Evolutionary conservation across 2,113 vertebrate genomes (phyloP), one percentile per base, ranked within the genome.

Genomic region (Planiliza haematocheilus): DNA sequence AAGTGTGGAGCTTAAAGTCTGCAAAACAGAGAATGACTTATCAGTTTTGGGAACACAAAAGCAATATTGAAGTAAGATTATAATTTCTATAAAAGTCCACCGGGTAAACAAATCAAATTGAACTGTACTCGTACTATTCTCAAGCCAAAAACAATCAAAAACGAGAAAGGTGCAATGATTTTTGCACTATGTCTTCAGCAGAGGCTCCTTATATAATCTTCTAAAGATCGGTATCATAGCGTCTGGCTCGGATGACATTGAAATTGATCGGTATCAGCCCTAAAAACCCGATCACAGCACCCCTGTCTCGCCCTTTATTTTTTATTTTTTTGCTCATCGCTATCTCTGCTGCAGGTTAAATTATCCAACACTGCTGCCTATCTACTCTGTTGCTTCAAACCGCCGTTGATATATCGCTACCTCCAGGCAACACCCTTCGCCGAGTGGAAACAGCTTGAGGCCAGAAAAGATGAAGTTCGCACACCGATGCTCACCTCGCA

Each of bases 281-380:
- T 51, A 60, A 55, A 64, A 67, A n/a, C 9, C 53, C 10, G 48
- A 71, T 58, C 56, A 17, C 20, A 39, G 9, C 52, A 38, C 16
- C 56, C 63, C 30, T 18, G 0, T 53, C 61, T 7, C 17, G 42
- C 37, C 30, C 51, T 74, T 75, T 51, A n/a, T n/a, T n/a, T n/a
- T n/a, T n/a, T n/a, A n/a, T n/a, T 55, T 56, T 24, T 62, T 30
- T 30, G 2, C 63, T 67, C 62, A 50, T 65, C 36, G 59, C 24
- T 56, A 12, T 77, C 66, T 55, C 67, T 21, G 65, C 81, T 76
- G 41, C 74, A 55, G 81, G 84, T 81, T 36, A 74, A 72, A 58
- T 81, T 62, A 69, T 63, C 53, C 61, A 65, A 74, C 59, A 78
- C 80, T 62, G 82, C 76, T 60, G 69, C 71, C 42, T 48, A 55